Base-by-base conservation (phyloP, 1,140 invertebrate genomes). In the Danaus plexippus region DNA sequence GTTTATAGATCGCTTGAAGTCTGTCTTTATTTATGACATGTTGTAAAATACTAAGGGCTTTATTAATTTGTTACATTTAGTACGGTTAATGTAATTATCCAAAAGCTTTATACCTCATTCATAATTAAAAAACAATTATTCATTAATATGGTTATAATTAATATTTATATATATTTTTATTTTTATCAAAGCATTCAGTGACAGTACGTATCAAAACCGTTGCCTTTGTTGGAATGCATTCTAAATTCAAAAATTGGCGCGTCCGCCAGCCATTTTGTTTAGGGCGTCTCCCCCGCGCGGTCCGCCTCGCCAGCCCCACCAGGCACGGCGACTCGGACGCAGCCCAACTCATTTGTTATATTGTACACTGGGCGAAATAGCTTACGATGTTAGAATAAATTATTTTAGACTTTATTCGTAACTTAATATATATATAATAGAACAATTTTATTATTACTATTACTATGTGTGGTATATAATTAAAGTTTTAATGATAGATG, bases 261-360 rank as follows among this genome's bases (percentile, higher is more conserved):
- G 71, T 62, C 63, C 61, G 59, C 63, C 78, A 73, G 87, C 85
- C 87, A 88, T 88, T 86, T 87, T 87, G 85, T 85, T 86, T 78
- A 62, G 75, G 87, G 87, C 85, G 79, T 70, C 51, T 45, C 66
- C 69, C 69, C 70, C 68, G 63, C 62, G 50, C 62, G 75, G 73
- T 70, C 78, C 78, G 82, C 82, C 82, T 76, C 70, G 57, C 66
- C 32, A 46, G 56, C 51, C 61, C 74, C 75, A 77, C 76, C 75
- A 63, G 64, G 64, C 68, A 55, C 70, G 74, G 73, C 69, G 73
- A 86, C 85, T 87, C 82, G 75, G 85, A 84, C 84, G 80, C 85
- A 83, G 78, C 84, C 82, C 85, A 85, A 84, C 69, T 84, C 80
- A 87, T 87, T 87, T 87, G 71, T 87, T 81, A 85, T 76, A 84